A percentile compares a stretch with the other conserved stretches of the same genome.
These are phyloP conservation scores for Synergus umbraculus DNA, from an alignment of 2,888 invertebrate genomes.

Conservation along the genomic window DNA sequence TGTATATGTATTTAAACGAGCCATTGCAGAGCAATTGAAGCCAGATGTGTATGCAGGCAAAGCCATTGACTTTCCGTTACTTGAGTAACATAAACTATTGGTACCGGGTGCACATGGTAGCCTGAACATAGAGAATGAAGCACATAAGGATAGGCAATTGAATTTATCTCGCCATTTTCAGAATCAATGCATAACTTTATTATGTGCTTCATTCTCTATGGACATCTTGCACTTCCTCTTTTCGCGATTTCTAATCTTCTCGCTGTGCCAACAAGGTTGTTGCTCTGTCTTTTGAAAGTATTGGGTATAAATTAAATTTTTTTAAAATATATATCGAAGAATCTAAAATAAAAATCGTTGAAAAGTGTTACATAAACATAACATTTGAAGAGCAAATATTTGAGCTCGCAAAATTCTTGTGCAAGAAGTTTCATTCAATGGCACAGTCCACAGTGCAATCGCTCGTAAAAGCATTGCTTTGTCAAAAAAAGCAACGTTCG, in stretches of 20 bases:
- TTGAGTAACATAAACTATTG: slow-evolving; percentile 5
- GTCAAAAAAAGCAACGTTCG: slow-evolving; percentile 32
- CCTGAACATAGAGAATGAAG: slow-evolving; percentile 1
- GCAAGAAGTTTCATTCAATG: slow-evolving; percentile 22
- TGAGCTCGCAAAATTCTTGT: slow-evolving; percentile 1
- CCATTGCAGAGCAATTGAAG: slow-evolving; percentile 16
- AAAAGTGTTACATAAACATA: neutral
- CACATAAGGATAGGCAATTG: neutral
- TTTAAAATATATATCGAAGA: neutral
- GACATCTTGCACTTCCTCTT: neutral
- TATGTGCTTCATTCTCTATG: neutral
- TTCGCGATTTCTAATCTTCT: neutral
- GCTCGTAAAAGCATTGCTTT: slow-evolving; percentile 37
- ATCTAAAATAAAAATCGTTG: slow-evolving; percentile 35
- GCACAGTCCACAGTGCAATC: slow-evolving; percentile 22
- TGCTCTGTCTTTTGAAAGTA: too few relatives aligned
- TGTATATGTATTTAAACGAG: slow-evolving; percentile 17
- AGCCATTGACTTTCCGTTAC: slow-evolving; percentile 24
- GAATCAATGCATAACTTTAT: slow-evolving; percentile 6
- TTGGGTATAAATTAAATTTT: neutral
- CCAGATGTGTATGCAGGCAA: slow-evolving; percentile 10
- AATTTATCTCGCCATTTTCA: slow-evolving; percentile 18
- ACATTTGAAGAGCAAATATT: slow-evolving; percentile 15
- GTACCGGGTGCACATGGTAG: slow-evolving; percentile 35
- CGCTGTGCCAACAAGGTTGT: too few relatives aligned